Evolutionary conservation across 2,888 invertebrate species (phyloP).

Genomic region (Blastobasis lacticolella): DNA sequence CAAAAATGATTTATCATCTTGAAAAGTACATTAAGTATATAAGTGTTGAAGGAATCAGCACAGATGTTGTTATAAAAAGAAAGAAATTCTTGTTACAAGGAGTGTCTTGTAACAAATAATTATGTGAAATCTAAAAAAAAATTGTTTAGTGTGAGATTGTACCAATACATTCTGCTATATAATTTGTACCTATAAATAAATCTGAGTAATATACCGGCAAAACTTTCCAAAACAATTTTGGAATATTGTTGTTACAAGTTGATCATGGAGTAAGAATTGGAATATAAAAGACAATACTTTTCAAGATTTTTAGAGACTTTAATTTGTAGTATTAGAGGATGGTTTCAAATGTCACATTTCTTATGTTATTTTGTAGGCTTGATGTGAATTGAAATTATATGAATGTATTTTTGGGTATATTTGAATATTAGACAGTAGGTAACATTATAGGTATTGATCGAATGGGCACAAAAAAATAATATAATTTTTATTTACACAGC

Average conservation of each 20-base stretch:
- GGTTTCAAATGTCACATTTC: not conserved
- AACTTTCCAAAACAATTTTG: too few species aligned
- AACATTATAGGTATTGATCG: not conserved
- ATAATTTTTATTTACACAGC: conserved; percentile 3
- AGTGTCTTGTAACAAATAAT: too few species aligned
- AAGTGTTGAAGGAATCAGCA: conserved; percentile 19
- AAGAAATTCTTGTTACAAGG: too few species aligned
- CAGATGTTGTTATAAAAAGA: too few species aligned
- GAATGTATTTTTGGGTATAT: not conserved
- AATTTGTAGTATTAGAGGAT: not conserved
- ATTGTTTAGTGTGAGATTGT: too few species aligned
- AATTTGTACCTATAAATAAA: too few species aligned
- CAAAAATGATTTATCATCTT: conserved; percentile 23
- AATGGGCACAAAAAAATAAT: conserved; percentile 7
- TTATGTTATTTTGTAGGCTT: conserved; percentile 1
- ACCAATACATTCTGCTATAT: too few species aligned
- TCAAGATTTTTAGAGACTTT: conserved; percentile 11
- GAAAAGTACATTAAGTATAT: conserved; percentile 27
- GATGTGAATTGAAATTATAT: conserved; percentile 2
- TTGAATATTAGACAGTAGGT: not conserved
- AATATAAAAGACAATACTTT: conserved; percentile 50
- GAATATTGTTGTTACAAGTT: too few species aligned
- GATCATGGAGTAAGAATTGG: conserved; percentile 14
- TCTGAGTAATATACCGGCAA: too few species aligned
- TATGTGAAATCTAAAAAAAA: too few species aligned